A percentile compares a stretch with the other conserved stretches of the same genome.
phyloP scores from a whole-genome alignment of 2,797 vertebrate genomes.

The Lagocephalus sceleratus region DNA sequence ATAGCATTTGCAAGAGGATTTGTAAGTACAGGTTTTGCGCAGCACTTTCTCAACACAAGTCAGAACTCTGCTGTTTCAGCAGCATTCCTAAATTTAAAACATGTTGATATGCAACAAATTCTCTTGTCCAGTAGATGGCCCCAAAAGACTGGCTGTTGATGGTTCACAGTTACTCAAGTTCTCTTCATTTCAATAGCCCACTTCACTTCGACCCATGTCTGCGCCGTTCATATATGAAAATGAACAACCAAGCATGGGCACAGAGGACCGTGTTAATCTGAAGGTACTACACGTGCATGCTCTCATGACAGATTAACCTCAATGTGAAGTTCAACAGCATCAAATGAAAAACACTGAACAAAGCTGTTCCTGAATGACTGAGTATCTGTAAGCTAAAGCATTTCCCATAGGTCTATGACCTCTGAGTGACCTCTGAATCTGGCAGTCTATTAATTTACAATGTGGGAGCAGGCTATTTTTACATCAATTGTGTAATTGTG shows the following conservation, averaged over 20 bases:
- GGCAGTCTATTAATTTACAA: slow-evolving; percentile 28
- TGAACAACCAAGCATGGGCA: no score
- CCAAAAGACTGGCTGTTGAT: slow-evolving; percentile 18
- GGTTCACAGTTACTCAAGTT: background rate
- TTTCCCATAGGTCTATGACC: slow-evolving; percentile 30
- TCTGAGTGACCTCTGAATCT: slow-evolving; percentile 20
- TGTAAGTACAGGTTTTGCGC: no score
- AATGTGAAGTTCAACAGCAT: slow-evolving; percentile 1
- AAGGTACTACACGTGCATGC: background rate
- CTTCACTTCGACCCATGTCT: no score
- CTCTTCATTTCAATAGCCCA: no score
- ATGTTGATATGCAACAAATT: background rate
- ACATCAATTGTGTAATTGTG: slow-evolving; percentile 39
- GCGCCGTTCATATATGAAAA: no score
- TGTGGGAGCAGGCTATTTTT: slow-evolving; percentile 24
- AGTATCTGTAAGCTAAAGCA: slow-evolving; percentile 1
- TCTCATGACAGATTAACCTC: no score
- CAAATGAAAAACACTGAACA: background rate
- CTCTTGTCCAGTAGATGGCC: slow-evolving; percentile 49
- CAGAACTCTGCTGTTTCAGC: no score
- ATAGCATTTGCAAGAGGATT: no score
- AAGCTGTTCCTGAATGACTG: background rate
- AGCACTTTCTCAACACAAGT: no score
- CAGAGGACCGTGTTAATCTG: no score
- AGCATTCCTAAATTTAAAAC: no score